phyloP scores from a whole-genome alignment of 2,113 vertebrate genomes.

The Rhabdomys dilectus region DNA sequence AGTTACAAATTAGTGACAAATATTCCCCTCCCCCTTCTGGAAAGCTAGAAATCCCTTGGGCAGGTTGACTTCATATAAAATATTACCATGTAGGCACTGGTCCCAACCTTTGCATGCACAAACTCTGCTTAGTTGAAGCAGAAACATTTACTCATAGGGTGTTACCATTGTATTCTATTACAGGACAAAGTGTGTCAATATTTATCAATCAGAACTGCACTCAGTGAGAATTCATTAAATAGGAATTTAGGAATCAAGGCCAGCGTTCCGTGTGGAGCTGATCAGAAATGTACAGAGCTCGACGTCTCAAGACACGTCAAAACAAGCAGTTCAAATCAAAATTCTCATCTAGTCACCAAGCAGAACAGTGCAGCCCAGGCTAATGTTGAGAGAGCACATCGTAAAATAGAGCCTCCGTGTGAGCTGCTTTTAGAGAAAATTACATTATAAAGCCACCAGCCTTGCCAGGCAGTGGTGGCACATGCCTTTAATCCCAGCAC shows the following conservation, averaged over 20 bases:
- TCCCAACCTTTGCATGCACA: not conserved
- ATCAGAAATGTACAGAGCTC: not conserved
- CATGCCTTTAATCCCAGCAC: too few relatives aligned
- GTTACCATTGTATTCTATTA: not conserved
- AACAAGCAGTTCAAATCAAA: not conserved
- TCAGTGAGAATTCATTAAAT: not conserved
- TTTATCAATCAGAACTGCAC: not conserved
- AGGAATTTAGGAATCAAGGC: not conserved
- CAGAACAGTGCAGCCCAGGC: not conserved
- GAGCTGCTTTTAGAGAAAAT: not conserved
- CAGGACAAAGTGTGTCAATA: not conserved
- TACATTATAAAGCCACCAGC: not conserved
- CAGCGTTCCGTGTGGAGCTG: not conserved
- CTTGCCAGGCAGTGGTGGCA: too few relatives aligned
- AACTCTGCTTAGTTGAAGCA: not conserved
- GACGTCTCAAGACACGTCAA: not conserved
- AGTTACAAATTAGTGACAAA: not conserved
- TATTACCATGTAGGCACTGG: not conserved
- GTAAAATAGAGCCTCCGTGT: not conserved
- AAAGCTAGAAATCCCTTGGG: not conserved
- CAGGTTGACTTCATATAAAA: not conserved
- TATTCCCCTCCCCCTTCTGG: not conserved
- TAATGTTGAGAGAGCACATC: not conserved
- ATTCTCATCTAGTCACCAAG: not conserved
- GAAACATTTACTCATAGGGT: not conserved